Conservation (phyloP, 1,140 invertebrate genomes). For the Meloidogyne floridensis region DNA sequence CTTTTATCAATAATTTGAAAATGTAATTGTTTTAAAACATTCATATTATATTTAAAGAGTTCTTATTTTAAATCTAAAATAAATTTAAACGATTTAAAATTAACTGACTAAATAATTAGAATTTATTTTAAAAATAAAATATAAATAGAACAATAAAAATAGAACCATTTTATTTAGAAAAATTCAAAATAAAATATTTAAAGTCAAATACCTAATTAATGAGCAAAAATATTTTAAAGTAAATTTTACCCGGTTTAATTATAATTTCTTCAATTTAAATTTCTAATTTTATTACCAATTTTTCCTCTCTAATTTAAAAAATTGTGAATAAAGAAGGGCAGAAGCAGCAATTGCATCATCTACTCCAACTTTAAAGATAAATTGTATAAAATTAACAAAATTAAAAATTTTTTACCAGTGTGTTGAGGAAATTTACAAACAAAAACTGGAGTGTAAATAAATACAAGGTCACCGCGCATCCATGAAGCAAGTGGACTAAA, state of each 20-base stretch:
- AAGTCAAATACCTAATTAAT: not conserved
- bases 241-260: not conserved
- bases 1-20: not conserved
- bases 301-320: conserved; percentile 55
- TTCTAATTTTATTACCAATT: conserved; percentile 11
- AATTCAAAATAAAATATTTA: not conserved
- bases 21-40: not conserved
- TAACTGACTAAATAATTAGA: no score
- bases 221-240: not conserved
- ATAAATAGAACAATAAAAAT: not conserved
- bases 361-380: conserved; percentile 63
- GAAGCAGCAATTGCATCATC: conserved; percentile 70
- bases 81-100: no score
- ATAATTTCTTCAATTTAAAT: not conserved
- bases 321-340: conserved; percentile 68
- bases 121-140: no score
- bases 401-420: conserved; percentile 55
- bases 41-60: not conserved
- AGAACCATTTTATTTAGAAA: not conserved
- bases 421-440: conserved; percentile 68
- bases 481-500: conserved; percentile 67
- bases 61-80: no score
- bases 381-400: not conserved
- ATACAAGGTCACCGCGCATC: conserved; percentile 66
- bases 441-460: conserved; percentile 69